A percentile compares a stretch with the other conserved stretches of the same genome.
Conservation (phyloP, 2,888 invertebrate genomes). For the Entomobrya proxima region DNA sequence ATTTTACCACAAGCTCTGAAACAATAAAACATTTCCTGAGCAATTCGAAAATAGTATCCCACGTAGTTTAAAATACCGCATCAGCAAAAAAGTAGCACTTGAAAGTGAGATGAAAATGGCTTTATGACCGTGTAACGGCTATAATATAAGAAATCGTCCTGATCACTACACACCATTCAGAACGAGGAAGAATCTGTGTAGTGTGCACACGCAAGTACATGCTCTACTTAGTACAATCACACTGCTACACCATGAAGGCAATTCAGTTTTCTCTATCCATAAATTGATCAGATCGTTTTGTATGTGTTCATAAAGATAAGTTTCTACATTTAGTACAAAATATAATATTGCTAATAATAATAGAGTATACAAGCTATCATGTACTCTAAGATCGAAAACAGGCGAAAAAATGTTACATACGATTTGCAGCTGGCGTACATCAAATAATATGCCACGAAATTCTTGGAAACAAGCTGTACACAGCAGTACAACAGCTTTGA, state of each 20-base stretch:
- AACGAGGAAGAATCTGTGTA: background rate
- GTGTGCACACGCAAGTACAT: background rate
- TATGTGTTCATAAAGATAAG: conserved; percentile 1
- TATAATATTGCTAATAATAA: background rate
- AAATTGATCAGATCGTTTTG: conserved; percentile 47
- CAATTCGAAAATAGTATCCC: conserved; percentile 50
- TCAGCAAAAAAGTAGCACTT: conserved; percentile 54
- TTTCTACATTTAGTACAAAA: conserved; percentile 16
- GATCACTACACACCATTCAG: background rate
- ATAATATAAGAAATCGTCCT: conserved; percentile 31
- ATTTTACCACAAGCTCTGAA: conserved; percentile 54
- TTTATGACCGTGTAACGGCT: conserved; percentile 43
- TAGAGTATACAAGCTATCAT: background rate
- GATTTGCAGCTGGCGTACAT: too few relatives aligned
- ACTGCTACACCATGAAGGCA: background rate
- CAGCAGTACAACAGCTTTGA: too few relatives aligned
- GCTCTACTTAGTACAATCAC: background rate
- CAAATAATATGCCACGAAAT: background rate
- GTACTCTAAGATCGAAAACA: too few relatives aligned
- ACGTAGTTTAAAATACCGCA: conserved; percentile 51
- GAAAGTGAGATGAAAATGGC: conserved; percentile 63
- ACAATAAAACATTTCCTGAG: conserved; percentile 65
- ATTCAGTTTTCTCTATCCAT: conserved; percentile 46
- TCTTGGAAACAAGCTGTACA: too few relatives aligned
- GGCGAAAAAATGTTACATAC: too few relatives aligned